Conservation (phyloP, 2,797 vertebrate genomes). For the Clarias platycephalus region DNA sequence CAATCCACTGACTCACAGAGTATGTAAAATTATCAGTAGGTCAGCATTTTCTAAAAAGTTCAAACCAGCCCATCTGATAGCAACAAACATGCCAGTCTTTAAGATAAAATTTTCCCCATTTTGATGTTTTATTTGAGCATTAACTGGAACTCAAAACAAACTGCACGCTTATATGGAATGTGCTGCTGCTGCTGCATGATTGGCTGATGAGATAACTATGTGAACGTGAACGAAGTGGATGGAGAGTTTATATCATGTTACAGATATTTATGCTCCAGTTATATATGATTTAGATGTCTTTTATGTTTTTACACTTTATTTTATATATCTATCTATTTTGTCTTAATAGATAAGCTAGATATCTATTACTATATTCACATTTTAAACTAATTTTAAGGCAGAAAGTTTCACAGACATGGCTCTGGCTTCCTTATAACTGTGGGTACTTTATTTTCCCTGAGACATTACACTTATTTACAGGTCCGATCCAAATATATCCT, state of each 20-base stretch:
- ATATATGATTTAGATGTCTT: neutral
- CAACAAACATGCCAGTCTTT: too few species aligned
- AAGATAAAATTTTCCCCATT: too few species aligned
- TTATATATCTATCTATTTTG: neutral
- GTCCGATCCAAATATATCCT: conserved; percentile 15
- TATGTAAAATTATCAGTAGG: too few species aligned
- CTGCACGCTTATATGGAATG: too few species aligned
- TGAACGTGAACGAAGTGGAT: too few species aligned
- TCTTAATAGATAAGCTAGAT: neutral
- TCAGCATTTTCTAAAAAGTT: too few species aligned
- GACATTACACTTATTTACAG: conserved; percentile 38
- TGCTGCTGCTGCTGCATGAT: too few species aligned
- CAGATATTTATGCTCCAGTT: neutral
- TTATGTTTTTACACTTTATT: neutral
- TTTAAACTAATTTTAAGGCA: neutral
- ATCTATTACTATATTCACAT: neutral
- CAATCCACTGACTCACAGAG: too few species aligned
- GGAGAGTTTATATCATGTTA: neutral
- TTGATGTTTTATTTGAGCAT: too few species aligned
- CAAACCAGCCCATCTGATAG: too few species aligned
- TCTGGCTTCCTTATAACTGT: neutral
- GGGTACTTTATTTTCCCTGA: conserved; percentile 6
- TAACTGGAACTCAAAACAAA: too few species aligned
- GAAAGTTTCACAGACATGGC: neutral
- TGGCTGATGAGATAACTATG: too few species aligned